Evolutionary conservation across 2,888 invertebrate species (phyloP), one percentile per base, ranked within the genome.

Genomic region (Dysmachus trigonus): DNA sequence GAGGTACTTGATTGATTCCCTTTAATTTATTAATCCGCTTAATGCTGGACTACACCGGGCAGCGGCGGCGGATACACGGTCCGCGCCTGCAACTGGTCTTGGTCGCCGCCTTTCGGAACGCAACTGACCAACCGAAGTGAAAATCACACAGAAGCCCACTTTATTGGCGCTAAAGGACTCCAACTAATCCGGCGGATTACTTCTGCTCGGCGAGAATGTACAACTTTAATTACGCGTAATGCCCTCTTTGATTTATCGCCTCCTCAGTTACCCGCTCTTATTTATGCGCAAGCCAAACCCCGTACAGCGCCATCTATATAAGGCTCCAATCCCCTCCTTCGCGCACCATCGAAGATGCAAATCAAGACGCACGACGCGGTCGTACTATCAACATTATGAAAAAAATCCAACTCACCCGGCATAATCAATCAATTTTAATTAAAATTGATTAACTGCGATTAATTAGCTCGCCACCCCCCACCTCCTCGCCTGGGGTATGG

Each of bases 361-460:
- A 53, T 22, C 62, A 62, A 62, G 62, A 62, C 62, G 31, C 53
- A 53, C 18, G 1, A 31, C 27, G 8, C 18, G 3, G 18, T 8
- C 7, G 27, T 62, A 13, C n/a, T n/a, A n/a, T n/a, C n/a, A n/a
- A n/a, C 27, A 33, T 81, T 22, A 18, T 62, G 31, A 81, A 81
- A 81, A 81, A n/a, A 18, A 73, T 73, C 31, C 18, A 6, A 13
- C 22, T 53, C 53, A 33, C 18, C 62, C 72, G 22, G 62, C 82
- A 41, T 47, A 62, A 85, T 87, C 85, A 87, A 82, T 87, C 82
- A 81, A 85, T 73, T 87, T 87, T 87, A 87, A 87, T 87, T 87
- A 86, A 87, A 87, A 87, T 87, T 87, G 87, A 87, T 87, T 87
- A 85, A 79, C 83, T 83, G 53, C 85, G 73, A 87, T 87, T 84